Base-by-base conservation (phyloP, 2,797 vertebrate genomes). In the Cirrhinus molitorella region DNA sequence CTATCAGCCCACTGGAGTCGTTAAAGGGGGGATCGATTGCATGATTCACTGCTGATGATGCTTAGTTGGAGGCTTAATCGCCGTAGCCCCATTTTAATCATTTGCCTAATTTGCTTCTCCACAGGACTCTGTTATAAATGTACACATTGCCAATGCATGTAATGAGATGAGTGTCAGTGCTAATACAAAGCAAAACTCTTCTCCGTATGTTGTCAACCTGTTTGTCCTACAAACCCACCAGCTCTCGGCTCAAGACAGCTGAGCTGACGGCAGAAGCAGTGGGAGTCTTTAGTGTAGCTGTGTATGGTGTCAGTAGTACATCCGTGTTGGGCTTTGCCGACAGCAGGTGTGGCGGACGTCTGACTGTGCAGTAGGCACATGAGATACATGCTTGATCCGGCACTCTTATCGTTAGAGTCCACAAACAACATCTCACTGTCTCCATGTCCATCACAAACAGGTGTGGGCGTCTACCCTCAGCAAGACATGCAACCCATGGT, bases 401-500 rank as follows among this genome's bases (percentile, higher is more conserved):
- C 53, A 81, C 45, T 63, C 17, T 59, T 77, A 72, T 0, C 40
- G 61, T 80, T 25, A 53, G 11, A 66, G 23, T 63, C 47, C 57
- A 85, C 14, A 9, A 59, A 21, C 61, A 61, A 14, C 65, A 45
- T 87, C 85, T 88, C 63, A 85, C 70, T 45, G 16, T 55, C 57
- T 61, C n/a, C 21, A 51, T 65, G 43, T 86, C 49, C 79, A 55
- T 83, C 87, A 82, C 89, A 3, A 94, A 88, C 93, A 96, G 98
- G 97, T 92, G 96, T 98, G 87, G 96, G 95, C 45, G 95, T 97
- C 43, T 99, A 97, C 88, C 96, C 97, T 82, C 93, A 97, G 71
- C 97, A 97, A 93, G 98, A 99, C 85, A 96, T 97, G 86, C 97
- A 97, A 91, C 95, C 97, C 65, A 94, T 99, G 92, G 89, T 97